Base-by-base conservation (phyloP, 2,113 vertebrate species). In the Cavia porcellus region DNA sequence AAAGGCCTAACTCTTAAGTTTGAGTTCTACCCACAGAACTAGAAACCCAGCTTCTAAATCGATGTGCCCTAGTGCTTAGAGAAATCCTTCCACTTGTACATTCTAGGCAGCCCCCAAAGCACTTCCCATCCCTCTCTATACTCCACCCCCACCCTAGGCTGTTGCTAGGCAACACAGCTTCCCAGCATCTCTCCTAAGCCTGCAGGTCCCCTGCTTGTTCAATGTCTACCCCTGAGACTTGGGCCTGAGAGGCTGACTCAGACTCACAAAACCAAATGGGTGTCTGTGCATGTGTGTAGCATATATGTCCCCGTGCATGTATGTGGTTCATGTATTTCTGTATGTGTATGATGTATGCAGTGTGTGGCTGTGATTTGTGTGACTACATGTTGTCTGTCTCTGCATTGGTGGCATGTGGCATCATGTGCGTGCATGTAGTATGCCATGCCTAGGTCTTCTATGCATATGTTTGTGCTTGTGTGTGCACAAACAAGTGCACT, bases 101-200 rank as follows among this genome's bases (percentile, higher is more conserved):
- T 95, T 90, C 81, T 35, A 74, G 42, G 47, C 93, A 55, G 38
- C 9, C 86, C 81, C 72, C 66, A 6, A 45, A 92, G 88, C 9
- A 0, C 72, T 96, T 59, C 38, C 77, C 55, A 17, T 24, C 79
- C 81, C 62, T 83, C 80, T 85, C 62, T 62, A 82, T 72, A 62
- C 89, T 95, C 92, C 86, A 64, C 61, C 95, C 70, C 17, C 87
- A 81, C 90, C 91, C 97, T 93, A 80, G 82, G 66, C 66, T 5
- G 98, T 98, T 98, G 97, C 98, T 98, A 98, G 96, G 98, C 97
- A 97, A 98, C 98, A 61, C 59, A 66, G 47, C 94, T 94, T 95
- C 96, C 87, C 62, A 82, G 90, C 28, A 89, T 94, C 85, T 83
- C 97, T 95, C 82, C 28, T 15, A 89, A 96, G 94, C 77, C 83